Base-by-base conservation (phyloP, 2,113 vertebrate species). In the Prolemur simus region DNA sequence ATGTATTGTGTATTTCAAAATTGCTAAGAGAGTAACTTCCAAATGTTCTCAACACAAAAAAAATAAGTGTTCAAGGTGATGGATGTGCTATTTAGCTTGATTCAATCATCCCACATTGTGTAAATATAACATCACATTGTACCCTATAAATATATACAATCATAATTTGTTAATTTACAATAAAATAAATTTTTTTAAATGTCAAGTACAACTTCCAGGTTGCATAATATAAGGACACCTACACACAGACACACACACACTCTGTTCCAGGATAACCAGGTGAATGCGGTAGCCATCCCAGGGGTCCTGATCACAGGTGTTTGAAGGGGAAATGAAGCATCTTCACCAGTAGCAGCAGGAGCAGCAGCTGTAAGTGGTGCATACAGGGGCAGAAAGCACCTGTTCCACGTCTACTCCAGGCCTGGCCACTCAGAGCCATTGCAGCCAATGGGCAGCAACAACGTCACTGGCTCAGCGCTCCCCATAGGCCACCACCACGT, bases 221-320 rank as follows among this genome's bases (percentile, higher is more conserved):
- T 29, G 1, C 6, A 37, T 63, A 34, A 37, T 23, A 34, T 39
- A 18, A 64, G 27, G 29, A 39, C 68, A 58, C 2, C 15, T 27
- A 29, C 80, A 18, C 0, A 37, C 1, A 4, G 27, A 29, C 56
- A 18, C 0, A 37, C 1, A 4, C 45, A 11, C 27, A 42, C 42
- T 5, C 42, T 25, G 54, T 58, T 9, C 2, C 8, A 34, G 52
- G 34, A 63, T 21, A 14, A 1, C 18, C 29, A 45, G 52, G 49
- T 20, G 42, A 20, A 9, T 3, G 56, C 9, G 12, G 15, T 21
- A 0, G 7, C 20, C 32, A 2, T 0, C 25, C 18, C 2, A 0
- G 13, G 2, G 6, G 7, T 1, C 63, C 63, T 18, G 8, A 23
- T 42, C 60, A 0, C 93, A 82, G 84, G 25, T 83, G 25, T 13